Evolutionary conservation across 1,140 invertebrate genomes (phyloP).

Genomic region (Eurosta solidaginis): DNA sequence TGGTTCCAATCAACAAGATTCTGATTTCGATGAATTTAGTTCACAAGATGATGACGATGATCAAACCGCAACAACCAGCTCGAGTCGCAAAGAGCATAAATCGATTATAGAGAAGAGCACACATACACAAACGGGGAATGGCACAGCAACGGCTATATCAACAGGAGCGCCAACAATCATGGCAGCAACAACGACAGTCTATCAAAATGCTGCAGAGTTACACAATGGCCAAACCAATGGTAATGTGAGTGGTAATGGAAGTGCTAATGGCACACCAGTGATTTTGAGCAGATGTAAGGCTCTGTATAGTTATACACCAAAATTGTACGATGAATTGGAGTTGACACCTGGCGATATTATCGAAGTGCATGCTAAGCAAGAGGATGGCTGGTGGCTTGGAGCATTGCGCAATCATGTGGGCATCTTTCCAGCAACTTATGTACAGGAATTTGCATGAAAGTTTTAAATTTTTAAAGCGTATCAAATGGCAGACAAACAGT

Average conservation of each 20-base stretch:
- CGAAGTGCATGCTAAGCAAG: constrained; percentile 86
- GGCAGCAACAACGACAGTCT: constrained; percentile 28
- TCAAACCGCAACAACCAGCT: not conserved
- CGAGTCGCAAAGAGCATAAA: constrained; percentile 32
- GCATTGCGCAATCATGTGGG: constrained; percentile 83
- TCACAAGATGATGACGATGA: constrained; percentile 66
- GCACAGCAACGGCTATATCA: not conserved
- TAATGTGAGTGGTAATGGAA: not conserved
- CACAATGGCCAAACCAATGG: constrained; percentile 29
- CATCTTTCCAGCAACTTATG: constrained; percentile 92
- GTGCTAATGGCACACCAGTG: constrained; percentile 55
- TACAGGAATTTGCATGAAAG: constrained; percentile 67
- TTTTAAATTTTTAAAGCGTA: not conserved
- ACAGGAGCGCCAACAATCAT: constrained; percentile 57
- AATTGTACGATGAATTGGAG: constrained; percentile 85
- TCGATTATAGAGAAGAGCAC: constrained; percentile 29
- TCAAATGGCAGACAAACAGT: not conserved
- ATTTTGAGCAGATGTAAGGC: constrained; percentile 75
- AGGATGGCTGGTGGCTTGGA: constrained; percentile 95
- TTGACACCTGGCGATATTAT: constrained; percentile 84
- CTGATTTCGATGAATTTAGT: constrained; percentile 79
- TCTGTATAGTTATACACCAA: constrained; percentile 86
- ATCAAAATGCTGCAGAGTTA: constrained; percentile 50
- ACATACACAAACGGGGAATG: constrained; percentile 33
- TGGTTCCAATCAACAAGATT: constrained; percentile 79